These are phyloP conservation scores for Megathymus violae DNA, from an alignment of 1,140 invertebrate genomes.

Conservation along the genomic window DNA sequence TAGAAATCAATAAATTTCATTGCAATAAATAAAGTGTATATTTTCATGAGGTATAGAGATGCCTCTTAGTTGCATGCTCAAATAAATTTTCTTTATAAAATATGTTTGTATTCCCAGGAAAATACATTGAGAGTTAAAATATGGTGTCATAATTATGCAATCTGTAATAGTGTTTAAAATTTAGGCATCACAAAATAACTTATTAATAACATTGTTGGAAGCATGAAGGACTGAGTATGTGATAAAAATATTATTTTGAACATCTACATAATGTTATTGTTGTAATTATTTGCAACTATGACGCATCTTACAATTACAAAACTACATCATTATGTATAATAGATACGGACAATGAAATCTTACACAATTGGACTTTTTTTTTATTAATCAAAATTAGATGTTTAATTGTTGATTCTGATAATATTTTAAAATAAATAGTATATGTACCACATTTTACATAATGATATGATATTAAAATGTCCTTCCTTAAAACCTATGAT, in stretches of 20 bases:
- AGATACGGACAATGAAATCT: not conserved
- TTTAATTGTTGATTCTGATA: not conserved
- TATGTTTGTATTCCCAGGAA: slow-evolving; percentile 3
- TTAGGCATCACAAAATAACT: not conserved
- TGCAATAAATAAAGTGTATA: slow-evolving; percentile 45
- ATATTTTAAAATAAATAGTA: not conserved
- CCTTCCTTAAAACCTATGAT: slow-evolving; percentile 25
- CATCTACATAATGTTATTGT: not conserved
- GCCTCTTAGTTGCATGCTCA: slow-evolving; percentile 25
- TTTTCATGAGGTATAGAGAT: slow-evolving; percentile 31
- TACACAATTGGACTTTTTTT: not conserved
- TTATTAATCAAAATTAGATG: not conserved
- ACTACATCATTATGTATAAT: slow-evolving; percentile 24
- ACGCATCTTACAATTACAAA: slow-evolving; percentile 24
- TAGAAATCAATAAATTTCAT: slow-evolving; percentile 60
- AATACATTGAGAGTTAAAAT: not conserved
- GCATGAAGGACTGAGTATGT: slow-evolving; percentile 29
- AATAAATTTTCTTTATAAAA: slow-evolving; percentile 13
- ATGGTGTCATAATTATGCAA: not conserved
- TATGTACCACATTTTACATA: slow-evolving; percentile 18
- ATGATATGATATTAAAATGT: slow-evolving; percentile 25
- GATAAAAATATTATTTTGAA: slow-evolving; percentile 17
- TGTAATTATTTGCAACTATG: slow-evolving; percentile 24
- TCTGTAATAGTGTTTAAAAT: not conserved
- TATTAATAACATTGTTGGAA: slow-evolving; percentile 17